Evolutionary conservation across 2,888 invertebrate genomes (phyloP).

Genomic region (Saturnia japonica): DNA sequence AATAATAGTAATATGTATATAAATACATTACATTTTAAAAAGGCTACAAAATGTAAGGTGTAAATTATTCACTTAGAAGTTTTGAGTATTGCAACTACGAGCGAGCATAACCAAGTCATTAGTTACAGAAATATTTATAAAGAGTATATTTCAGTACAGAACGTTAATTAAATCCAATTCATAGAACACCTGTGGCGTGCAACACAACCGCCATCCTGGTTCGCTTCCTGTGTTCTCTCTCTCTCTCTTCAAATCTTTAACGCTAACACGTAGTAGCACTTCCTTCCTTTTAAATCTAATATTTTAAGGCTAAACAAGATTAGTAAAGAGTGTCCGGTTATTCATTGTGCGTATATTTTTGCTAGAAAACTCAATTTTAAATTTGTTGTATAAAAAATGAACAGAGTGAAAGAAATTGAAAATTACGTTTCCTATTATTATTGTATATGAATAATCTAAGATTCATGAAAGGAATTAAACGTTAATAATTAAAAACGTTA

Average conservation of each 20-base stretch:
- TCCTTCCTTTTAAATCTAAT: conserved; percentile 38
- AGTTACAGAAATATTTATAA: background rate
- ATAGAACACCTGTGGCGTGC: conserved; percentile 50
- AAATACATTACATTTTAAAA: too few species aligned
- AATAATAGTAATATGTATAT: too few species aligned
- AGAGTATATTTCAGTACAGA: background rate
- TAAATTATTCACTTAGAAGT: background rate
- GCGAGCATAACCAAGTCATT: too few species aligned
- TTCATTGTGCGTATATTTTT: background rate
- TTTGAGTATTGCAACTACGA: background rate
- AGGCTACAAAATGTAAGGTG: background rate
- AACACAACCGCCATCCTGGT: conserved; percentile 56
- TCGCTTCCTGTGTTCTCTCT: conserved; percentile 76
- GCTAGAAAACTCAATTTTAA: background rate
- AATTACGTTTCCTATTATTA: background rate
- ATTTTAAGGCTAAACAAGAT: conserved; percentile 15
- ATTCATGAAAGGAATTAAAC: background rate
- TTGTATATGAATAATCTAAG: background rate
- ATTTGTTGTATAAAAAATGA: background rate
- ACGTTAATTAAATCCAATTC: background rate
- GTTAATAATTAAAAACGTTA: background rate
- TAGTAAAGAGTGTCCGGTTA: background rate
- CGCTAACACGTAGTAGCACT: conserved; percentile 45
- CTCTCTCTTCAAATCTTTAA: conserved; percentile 50
- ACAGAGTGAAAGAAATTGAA: background rate